phyloP scores from a whole-genome alignment of 2,888 invertebrate species.

The Arctia plantaginis region DNA sequence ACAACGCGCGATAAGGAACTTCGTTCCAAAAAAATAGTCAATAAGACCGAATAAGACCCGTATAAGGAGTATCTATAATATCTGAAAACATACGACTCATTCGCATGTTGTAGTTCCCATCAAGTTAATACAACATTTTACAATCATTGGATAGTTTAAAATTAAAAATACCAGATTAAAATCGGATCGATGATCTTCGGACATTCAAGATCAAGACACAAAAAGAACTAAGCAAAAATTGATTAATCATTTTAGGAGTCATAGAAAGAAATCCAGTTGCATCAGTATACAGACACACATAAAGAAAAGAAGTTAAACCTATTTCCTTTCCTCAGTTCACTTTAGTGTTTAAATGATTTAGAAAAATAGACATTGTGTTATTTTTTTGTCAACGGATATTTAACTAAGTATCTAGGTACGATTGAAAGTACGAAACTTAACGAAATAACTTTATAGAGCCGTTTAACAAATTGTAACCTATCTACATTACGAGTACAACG shows the following conservation, averaged over 20 bases:
- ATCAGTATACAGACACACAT: background rate
- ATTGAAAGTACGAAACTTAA: too few species aligned
- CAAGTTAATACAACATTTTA: too few species aligned
- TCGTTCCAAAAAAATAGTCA: too few species aligned
- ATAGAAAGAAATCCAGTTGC: background rate
- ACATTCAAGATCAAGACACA: background rate
- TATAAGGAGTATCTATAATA: background rate
- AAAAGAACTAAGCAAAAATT: background rate
- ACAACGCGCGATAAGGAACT: too few species aligned
- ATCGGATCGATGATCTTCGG: background rate
- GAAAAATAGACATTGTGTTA: background rate
- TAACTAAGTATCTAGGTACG: background rate
- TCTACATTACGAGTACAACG: background rate
- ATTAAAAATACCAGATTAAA: background rate
- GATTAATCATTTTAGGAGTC: background rate
- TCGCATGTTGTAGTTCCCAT: background rate
- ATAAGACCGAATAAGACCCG: too few species aligned
- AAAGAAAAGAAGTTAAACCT: background rate
- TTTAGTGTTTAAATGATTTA: background rate
- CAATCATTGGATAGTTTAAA: too few species aligned
- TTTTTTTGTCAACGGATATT: background rate
- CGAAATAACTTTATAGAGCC: background rate
- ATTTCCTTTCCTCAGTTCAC: background rate
- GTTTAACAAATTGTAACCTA: background rate
- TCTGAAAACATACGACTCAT: background rate